phyloP scores from a whole-genome alignment of 2,113 vertebrate genomes.

The Cardinalis cardinalis region DNA sequence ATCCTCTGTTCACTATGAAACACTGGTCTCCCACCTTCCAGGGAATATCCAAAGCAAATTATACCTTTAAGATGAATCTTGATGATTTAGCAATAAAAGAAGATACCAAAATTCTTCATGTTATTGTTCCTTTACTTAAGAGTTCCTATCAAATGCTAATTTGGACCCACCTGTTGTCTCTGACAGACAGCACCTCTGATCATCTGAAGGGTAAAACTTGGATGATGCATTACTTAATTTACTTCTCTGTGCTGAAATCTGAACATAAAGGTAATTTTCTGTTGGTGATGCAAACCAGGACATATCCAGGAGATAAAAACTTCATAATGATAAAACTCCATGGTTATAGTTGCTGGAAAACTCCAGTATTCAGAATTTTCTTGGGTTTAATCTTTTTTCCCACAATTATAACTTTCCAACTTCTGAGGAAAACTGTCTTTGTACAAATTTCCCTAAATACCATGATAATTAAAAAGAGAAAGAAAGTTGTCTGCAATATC shows the following conservation, averaged over 20 bases:
- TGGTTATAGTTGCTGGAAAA: background rate
- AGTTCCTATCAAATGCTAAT: background rate
- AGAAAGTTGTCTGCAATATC: background rate
- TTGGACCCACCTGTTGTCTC: background rate
- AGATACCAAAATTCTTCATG: background rate
- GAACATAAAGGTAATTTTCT: background rate
- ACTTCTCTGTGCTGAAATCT: background rate
- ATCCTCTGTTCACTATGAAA: background rate
- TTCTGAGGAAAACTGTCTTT: background rate
- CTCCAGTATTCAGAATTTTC: background rate
- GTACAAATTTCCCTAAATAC: background rate
- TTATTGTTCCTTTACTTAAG: background rate
- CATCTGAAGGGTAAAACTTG: background rate
- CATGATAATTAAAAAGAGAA: background rate
- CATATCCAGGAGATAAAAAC: background rate
- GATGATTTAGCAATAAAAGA: background rate
- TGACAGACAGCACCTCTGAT: background rate
- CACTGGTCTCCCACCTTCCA: background rate
- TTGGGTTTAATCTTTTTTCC: background rate
- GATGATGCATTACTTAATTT: background rate
- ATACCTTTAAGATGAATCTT: background rate
- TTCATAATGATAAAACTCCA: background rate
- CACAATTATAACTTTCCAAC: background rate
- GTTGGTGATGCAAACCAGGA: background rate
- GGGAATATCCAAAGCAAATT: background rate